Conservation (phyloP, 2,113 vertebrate genomes). For the Eurypyga helias region DNA sequence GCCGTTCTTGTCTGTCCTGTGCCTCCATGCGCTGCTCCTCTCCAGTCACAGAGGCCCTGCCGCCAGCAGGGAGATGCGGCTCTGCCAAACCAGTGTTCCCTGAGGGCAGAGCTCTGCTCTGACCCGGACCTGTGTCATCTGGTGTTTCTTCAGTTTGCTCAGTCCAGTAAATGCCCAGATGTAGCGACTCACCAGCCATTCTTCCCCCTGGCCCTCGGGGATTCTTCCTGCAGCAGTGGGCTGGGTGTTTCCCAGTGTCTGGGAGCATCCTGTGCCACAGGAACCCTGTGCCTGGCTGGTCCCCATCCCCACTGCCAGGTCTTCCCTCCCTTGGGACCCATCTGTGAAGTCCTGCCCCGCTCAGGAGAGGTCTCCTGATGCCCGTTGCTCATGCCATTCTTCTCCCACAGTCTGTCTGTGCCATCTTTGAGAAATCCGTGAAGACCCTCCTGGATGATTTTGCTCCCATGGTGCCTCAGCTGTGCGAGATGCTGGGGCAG, state of each 20-base stretch:
- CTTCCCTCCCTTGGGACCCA: neutral
- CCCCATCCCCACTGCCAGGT: neutral
- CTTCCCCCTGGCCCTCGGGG: neutral
- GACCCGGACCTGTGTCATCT: neutral
- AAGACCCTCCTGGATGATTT: constrained; percentile 98
- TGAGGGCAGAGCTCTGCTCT: neutral
- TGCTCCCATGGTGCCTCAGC: constrained; percentile 97
- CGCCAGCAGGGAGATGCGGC: neutral
- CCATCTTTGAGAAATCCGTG: constrained; percentile 98
- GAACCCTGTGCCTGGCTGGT: neutral
- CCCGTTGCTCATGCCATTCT: neutral
- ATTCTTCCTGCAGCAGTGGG: neutral
- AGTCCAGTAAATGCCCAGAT: neutral
- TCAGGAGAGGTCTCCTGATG: neutral
- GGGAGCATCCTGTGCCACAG: neutral
- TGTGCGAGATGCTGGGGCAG: constrained; percentile 98
- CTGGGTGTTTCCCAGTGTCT: neutral
- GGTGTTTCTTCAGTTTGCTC: neutral
- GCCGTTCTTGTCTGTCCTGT: neutral
- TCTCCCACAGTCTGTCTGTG: constrained; percentile 89
- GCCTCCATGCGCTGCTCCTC: neutral
- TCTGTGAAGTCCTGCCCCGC: neutral
- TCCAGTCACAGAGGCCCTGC: neutral
- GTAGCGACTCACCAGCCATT: fast-evolving
- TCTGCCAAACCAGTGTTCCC: neutral